Evolutionary conservation across 2,888 invertebrate species (phyloP).

Genomic region (Trachelus troglodyta): DNA sequence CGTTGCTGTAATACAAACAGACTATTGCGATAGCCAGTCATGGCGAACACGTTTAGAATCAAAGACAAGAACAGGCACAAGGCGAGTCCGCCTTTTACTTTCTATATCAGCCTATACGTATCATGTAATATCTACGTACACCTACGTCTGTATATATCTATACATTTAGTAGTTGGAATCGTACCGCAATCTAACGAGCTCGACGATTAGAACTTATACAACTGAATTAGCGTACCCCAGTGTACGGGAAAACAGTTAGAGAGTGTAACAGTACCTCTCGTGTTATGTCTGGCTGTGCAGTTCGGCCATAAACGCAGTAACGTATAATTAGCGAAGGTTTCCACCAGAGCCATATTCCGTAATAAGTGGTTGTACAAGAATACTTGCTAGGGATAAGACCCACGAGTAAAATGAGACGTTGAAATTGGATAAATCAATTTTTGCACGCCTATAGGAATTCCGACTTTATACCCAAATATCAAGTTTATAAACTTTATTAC

Average conservation of each 20-base stretch:
- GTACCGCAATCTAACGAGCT: background rate
- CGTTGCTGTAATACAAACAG: slow-evolving; percentile 20
- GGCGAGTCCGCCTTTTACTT: slow-evolving; percentile 61
- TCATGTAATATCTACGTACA: background rate
- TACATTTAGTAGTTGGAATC: background rate
- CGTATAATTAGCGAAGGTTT: background rate
- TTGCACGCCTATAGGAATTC: background rate
- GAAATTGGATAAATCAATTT: background rate
- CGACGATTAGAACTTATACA: background rate
- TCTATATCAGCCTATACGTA: slow-evolving; percentile 32
- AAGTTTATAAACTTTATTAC: background rate
- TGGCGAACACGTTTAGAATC: slow-evolving; percentile 17
- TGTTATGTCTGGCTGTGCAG: background rate
- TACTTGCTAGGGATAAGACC: background rate
- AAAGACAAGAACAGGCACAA: slow-evolving; percentile 52
- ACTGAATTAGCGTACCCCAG: background rate
- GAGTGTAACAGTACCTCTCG: background rate
- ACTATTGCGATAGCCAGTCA: slow-evolving; percentile 26
- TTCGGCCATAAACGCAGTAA: background rate
- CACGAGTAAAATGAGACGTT: background rate
- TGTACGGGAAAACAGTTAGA: background rate
- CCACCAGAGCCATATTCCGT: background rate
- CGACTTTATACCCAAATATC: background rate
- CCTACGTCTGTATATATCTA: background rate
- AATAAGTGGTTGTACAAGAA: background rate